Base-by-base conservation (phyloP, 2,888 invertebrate genomes). In the Laothoe populi region DNA sequence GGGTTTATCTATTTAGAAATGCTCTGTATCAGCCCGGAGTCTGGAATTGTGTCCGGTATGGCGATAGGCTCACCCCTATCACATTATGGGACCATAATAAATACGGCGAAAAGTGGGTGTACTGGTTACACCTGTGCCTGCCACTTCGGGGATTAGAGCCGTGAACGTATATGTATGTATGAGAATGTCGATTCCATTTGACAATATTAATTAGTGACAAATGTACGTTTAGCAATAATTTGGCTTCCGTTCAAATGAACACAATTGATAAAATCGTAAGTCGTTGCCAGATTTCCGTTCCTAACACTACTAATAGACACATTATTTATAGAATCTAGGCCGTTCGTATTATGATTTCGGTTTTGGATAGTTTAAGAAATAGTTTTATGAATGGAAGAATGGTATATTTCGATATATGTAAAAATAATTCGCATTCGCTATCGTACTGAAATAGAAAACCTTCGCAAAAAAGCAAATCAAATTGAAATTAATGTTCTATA, bases 211-310 rank as follows among this genome's bases (percentile, higher is more conserved):
- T 72, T 70, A 70, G 65, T 67, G 64, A 65, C 64, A 68, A 62
- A 70, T 66, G 68, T 62, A 66, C 57, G 62, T 61, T 65, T 73
- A 66, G 69, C 69, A 70, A 66, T 61, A 65, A 71, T 71, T 83
- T 86, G 86, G 85, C 86, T 83, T 66, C 61, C 45, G 64, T 71
- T 79, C 80, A 77, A 78, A 57, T 24, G 19, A 57, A 62, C 45
- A 57, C n/a, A 16, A 57, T 73, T 70, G 68, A 64, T 45, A 62
- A 44, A 58, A 62, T 60, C 66, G 72, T 67, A 44, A 58, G 62
- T 60, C 66, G 72, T 67, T 75, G 78, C 73, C 79, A 79, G 75
- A 72, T 70, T 72, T 73, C 70, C 67, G 70, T 67, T 70, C 69
- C 65, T 68, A 66, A 63, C 66, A 67, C 71, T 76, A 67, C 60